Conservation (phyloP, 2,113 vertebrate species). For the Uropsilus gracilis region DNA sequence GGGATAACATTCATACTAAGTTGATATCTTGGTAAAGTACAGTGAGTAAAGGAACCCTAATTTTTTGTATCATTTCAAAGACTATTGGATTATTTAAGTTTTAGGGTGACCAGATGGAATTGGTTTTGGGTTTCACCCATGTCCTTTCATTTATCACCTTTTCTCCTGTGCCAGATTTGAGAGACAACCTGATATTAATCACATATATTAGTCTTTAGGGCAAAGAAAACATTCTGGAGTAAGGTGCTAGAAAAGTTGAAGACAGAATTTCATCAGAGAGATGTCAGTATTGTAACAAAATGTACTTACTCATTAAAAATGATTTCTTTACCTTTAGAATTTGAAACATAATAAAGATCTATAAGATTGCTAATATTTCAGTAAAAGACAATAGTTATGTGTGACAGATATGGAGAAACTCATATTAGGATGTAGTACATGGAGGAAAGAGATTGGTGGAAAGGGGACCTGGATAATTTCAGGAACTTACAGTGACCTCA, state of each 20-base stretch:
- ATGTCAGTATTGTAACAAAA: neutral
- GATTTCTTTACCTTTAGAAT: neutral
- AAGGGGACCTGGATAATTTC: neutral
- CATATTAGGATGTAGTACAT: neutral
- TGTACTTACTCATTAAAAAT: neutral
- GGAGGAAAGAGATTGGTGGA: neutral
- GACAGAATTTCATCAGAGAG: conserved; percentile 1
- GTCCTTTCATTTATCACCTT: neutral
- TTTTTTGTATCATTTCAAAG: neutral
- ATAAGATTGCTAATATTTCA: neutral
- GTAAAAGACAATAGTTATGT: neutral
- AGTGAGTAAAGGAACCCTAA: neutral
- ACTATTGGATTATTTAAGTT: neutral
- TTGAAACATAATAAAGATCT: neutral
- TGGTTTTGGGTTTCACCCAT: neutral
- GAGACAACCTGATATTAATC: neutral
- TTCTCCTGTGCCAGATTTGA: neutral
- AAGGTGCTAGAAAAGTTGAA: neutral
- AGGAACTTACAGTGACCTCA: neutral
- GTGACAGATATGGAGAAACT: neutral
- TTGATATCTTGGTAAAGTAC: neutral
- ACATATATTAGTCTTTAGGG: conserved; percentile 4
- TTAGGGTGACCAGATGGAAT: neutral
- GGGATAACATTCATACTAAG: neutral
- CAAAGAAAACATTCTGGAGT: neutral